Evolutionary conservation across 2,888 invertebrate species (phyloP).

Genomic region (Pseudolycoriella hygida): DNA sequence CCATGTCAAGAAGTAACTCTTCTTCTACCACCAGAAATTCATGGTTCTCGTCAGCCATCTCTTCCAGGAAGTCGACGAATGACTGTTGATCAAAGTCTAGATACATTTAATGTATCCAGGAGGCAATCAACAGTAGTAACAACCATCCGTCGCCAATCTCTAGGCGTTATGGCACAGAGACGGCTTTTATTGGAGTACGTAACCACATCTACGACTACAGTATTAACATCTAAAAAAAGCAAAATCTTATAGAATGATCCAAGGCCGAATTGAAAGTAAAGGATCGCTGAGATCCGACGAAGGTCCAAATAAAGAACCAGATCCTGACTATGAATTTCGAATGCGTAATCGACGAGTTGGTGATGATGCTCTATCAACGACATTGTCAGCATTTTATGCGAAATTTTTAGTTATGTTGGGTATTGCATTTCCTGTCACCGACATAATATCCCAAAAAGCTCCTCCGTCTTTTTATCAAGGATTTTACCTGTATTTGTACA

Average conservation of each 20-base stretch:
- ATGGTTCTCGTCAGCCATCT: background rate
- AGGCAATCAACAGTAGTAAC: slow-evolving; percentile 39
- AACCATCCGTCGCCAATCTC: slow-evolving; percentile 39
- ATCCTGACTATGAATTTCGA: slow-evolving; percentile 4
- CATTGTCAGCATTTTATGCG: slow-evolving; percentile 57
- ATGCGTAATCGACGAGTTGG: slow-evolving; percentile 7
- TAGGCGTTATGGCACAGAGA: slow-evolving; percentile 29
- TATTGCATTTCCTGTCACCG: slow-evolving; percentile 61
- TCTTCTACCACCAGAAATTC: background rate
- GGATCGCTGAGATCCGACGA: slow-evolving; percentile 1
- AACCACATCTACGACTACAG: background rate
- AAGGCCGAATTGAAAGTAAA: slow-evolving; percentile 6
- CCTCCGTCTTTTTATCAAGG: slow-evolving; percentile 41
- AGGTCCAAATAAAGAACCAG: background rate
- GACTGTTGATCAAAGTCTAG: slow-evolving; percentile 4
- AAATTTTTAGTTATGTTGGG: slow-evolving; percentile 62
- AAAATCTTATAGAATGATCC: slow-evolving; percentile 5
- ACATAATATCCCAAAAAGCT: slow-evolving; percentile 53
- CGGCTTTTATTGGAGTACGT: slow-evolving; percentile 6
- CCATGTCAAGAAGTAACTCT: background rate
- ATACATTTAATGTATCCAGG: slow-evolving; percentile 14
- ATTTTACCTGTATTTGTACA: slow-evolving; percentile 58
- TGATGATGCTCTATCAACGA: slow-evolving; percentile 40
- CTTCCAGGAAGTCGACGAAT: slow-evolving; percentile 7
- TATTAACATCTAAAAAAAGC: background rate